phyloP scores from a whole-genome alignment of 2,888 invertebrate genomes.

The Rhingia campestris region DNA sequence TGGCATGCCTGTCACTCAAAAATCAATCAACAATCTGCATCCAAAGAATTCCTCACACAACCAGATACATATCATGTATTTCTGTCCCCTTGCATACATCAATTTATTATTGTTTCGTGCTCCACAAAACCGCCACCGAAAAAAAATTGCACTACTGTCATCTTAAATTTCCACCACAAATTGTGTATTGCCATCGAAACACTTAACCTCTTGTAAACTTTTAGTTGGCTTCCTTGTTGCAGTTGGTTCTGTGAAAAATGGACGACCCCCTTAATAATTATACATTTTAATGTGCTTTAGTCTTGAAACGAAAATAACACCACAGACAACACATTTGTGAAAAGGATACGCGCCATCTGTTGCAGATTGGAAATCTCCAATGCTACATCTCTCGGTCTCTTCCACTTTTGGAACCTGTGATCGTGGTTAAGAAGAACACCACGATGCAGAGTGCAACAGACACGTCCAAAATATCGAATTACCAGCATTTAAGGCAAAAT shows the following conservation, averaged over 20 bases:
- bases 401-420: not conserved
- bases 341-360: slow-evolving; percentile 65
- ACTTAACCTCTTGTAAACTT: slow-evolving; percentile 57
- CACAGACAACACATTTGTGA: slow-evolving; percentile 15
- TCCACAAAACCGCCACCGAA: slow-evolving; percentile 44
- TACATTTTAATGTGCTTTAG: slow-evolving; percentile 33
- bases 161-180: slow-evolving; percentile 67
- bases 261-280: slow-evolving; percentile 53
- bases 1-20: not conserved
- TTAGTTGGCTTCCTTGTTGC: slow-evolving; percentile 61
- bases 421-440: slow-evolving; percentile 29
- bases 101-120: not conserved
- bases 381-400: not conserved
- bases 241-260: slow-evolving; percentile 4
- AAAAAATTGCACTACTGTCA: slow-evolving; percentile 42
- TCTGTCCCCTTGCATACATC: not conserved
- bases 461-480: slow-evolving; percentile 70
- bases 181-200: slow-evolving; percentile 6
- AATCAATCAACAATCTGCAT: not conserved
- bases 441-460: slow-evolving; percentile 55
- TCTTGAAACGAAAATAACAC: slow-evolving; percentile 38
- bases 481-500: slow-evolving; percentile 68
- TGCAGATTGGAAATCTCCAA: slow-evolving; percentile 12
- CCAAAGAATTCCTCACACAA: not conserved
- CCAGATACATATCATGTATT: not conserved